Percentiles rank a stretch among this genome's conserved stretches.
These are phyloP conservation scores for Falco novaeseelandiae DNA, from an alignment of 2,797 vertebrate genomes.

Conservation along the genomic window DNA sequence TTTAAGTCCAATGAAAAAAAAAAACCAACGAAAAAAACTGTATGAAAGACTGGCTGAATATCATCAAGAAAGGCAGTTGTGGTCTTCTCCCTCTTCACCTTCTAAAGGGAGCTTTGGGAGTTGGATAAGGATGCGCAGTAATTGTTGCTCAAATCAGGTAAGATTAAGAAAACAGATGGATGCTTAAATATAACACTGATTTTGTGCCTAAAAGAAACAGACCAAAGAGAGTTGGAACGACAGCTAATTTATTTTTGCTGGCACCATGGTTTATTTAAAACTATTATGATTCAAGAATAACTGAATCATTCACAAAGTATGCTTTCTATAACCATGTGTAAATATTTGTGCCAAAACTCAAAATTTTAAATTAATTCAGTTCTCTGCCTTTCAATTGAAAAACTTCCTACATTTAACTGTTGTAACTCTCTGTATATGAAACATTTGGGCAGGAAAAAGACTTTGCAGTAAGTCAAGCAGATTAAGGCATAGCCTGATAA, in stretches of 20 bases:
- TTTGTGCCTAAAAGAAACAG: conserved; percentile 47
- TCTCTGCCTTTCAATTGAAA: conserved; percentile 60
- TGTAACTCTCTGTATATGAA: conserved; percentile 38
- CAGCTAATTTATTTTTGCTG: conserved; percentile 60
- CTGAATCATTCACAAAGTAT: conserved; percentile 62
- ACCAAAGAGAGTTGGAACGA: conserved; percentile 34
- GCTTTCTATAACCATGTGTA: conserved; percentile 28
- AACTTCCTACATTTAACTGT: conserved; percentile 14
- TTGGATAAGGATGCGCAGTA: neutral
- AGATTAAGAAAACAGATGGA: conserved; percentile 62
- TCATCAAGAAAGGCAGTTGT: neutral
- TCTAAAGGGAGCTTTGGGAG: conserved; percentile 7
- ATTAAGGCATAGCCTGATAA: conserved; percentile 33
- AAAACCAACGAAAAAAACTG: neutral
- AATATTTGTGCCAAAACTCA: conserved; percentile 56
- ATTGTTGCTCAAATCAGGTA: conserved; percentile 34
- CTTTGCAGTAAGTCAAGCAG: conserved; percentile 39
- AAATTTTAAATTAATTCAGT: conserved; percentile 60
- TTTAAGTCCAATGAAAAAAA: neutral
- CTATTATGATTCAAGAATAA: conserved; percentile 58
- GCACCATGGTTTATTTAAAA: conserved; percentile 47
- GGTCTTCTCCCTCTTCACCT: neutral
- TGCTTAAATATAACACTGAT: conserved; percentile 41
- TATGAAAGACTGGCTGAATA: neutral
- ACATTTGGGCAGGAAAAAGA: conserved; percentile 42